These are phyloP conservation scores for Mystacornis crossleyi DNA, from an alignment of 2,113 vertebrate genomes.

Conservation along the genomic window DNA sequence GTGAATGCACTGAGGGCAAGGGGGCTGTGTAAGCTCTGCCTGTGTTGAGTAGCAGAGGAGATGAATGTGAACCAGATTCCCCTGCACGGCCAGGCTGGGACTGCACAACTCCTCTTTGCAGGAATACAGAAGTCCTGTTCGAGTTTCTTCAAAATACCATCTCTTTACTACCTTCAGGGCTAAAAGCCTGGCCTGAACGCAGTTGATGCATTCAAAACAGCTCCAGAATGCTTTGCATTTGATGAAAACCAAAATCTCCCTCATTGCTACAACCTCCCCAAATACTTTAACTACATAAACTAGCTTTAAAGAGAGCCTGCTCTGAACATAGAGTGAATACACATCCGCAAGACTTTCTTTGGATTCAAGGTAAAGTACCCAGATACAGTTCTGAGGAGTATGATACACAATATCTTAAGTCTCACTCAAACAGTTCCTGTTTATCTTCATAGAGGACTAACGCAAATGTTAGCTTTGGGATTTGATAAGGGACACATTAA, in stretches of 20 bases:
- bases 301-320: not conserved
- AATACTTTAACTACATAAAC: not conserved
- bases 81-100: not conserved
- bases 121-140: not conserved
- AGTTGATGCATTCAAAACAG: not conserved
- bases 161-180: not conserved
- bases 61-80: fast-evolving
- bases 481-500: slow-evolving; percentile 39
- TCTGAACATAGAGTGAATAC: not conserved
- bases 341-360: not conserved
- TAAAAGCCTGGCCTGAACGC: not conserved
- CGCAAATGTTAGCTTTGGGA: slow-evolving; percentile 44
- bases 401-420: slow-evolving; percentile 8
- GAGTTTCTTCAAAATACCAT: not conserved
- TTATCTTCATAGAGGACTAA: slow-evolving; percentile 14
- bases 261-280: not conserved
- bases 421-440: slow-evolving; percentile 15
- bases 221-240: not conserved
- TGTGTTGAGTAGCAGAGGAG: not conserved
- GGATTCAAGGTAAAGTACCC: not conserved
- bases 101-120: not conserved
- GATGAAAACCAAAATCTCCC: not conserved
- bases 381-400: not conserved
- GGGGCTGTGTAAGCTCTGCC: not conserved
- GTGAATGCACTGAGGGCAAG: not conserved